A percentile compares a stretch with the other conserved stretches of the same genome.
Evolutionary conservation across 2,888 invertebrate genomes (phyloP).

Genomic region (Thelaira solivaga): DNA sequence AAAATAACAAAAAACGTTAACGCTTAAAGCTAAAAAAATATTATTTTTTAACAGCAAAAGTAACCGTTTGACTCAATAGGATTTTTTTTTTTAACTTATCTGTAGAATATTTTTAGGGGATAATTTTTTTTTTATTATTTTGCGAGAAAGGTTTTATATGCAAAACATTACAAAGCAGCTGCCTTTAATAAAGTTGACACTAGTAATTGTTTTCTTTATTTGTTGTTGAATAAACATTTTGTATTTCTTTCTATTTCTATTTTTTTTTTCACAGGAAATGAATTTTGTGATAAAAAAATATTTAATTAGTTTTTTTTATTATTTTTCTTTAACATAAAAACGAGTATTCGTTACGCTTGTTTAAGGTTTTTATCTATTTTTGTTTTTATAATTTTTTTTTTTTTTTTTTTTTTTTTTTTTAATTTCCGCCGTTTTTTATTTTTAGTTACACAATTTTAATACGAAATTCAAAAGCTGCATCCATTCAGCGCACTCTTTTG

Average conservation of each 20-base stretch:
- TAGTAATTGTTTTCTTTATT: not conserved
- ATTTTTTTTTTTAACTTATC: not conserved
- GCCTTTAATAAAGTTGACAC: not conserved
- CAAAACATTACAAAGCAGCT: not conserved
- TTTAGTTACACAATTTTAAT: not conserved
- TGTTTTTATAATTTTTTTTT: not conserved
- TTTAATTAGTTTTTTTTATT: not conserved
- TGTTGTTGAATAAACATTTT: not conserved
- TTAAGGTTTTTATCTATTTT: not conserved
- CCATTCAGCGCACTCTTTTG: constrained; percentile 8
- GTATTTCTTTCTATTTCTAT: not conserved
- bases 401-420: constrained; percentile 5
- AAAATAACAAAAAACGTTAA: not conserved
- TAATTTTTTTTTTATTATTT: too few relatives aligned
- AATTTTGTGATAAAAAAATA: not conserved
- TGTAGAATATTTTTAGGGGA: too few relatives aligned
- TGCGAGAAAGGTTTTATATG: not conserved
- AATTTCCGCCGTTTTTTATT: constrained; percentile 37
- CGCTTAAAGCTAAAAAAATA: constrained; percentile 30
- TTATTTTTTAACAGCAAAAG: constrained; percentile 9
- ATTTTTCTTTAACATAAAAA: too few relatives aligned
- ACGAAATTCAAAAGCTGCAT: constrained; percentile 3
- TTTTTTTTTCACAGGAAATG: not conserved
- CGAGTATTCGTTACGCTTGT: too few relatives aligned
- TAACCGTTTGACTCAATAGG: too few relatives aligned